Evolutionary conservation across 2,888 invertebrate genomes (phyloP).

Genomic region (Caenorhabditis sp.): DNA sequence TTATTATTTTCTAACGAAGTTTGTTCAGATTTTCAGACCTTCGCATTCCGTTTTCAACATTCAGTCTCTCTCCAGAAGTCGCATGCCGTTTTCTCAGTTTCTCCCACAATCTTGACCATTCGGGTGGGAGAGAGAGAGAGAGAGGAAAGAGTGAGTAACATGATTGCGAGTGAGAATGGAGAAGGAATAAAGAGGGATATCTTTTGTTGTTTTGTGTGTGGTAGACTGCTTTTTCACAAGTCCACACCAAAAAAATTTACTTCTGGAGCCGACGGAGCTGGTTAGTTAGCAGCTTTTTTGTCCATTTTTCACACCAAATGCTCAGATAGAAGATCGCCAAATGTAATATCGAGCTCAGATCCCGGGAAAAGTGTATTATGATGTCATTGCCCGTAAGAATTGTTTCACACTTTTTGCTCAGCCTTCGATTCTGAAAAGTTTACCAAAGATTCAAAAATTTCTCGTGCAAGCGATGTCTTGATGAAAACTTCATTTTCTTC

Average conservation of each 20-base stretch:
- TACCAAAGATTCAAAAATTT: neutral
- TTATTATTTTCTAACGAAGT: too few relatives aligned
- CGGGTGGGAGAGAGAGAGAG: slow-evolving; percentile 3
- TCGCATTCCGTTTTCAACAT: neutral
- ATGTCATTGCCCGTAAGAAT: neutral
- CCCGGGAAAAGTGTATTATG: neutral
- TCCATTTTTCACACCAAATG: slow-evolving; percentile 17
- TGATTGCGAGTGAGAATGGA: slow-evolving; percentile 45
- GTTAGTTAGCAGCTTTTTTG: slow-evolving; percentile 45
- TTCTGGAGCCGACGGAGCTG: slow-evolving; percentile 41
- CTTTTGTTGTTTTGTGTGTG: slow-evolving; percentile 52
- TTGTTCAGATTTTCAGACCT: too few relatives aligned
- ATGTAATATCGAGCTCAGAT: neutral
- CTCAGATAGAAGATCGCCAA: neutral
- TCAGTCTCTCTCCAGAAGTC: too few relatives aligned
- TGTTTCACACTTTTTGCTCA: neutral
- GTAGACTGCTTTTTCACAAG: slow-evolving; percentile 49
- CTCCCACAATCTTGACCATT: slow-evolving; percentile 26
- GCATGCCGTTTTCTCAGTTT: too few relatives aligned
- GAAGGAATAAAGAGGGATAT: slow-evolving; percentile 45
- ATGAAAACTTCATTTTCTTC: slow-evolving; percentile 39
- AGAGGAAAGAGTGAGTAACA: slow-evolving; percentile 38
- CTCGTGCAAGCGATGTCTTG: slow-evolving; percentile 3
- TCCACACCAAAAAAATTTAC: slow-evolving; percentile 41
- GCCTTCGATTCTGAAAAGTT: neutral